Evolutionary conservation across 2,113 vertebrate species (phyloP).

Genomic region (Bucco capensis): DNA sequence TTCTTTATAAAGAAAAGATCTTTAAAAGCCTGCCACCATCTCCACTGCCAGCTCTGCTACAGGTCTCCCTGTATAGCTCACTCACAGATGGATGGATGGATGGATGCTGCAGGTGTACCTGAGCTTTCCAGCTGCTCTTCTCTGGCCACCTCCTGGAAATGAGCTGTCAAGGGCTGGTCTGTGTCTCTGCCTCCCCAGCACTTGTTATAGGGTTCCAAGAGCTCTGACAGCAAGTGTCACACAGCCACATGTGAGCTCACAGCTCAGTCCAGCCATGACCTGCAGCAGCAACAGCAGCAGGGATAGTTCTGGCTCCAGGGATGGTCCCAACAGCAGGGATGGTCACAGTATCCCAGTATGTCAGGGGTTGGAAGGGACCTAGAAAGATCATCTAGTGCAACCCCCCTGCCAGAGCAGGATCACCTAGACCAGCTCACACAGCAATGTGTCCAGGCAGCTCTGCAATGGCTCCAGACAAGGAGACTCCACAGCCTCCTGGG

Average conservation of each 20-base stretch:
- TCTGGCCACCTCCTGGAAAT: not conserved
- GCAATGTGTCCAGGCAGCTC: no score
- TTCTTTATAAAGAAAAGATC: not conserved
- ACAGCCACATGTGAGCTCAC: fast-evolving
- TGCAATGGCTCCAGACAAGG: no score
- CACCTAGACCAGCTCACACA: no score
- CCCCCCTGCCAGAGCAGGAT: no score
- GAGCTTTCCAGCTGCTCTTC: not conserved
- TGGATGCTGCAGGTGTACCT: not conserved
- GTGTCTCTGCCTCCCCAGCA: not conserved
- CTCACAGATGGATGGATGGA: not conserved
- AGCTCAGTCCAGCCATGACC: not conserved
- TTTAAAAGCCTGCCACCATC: not conserved
- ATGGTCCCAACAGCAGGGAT: no score
- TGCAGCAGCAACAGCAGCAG: no score
- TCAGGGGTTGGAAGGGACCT: no score
- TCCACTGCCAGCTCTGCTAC: not conserved
- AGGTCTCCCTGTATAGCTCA: not conserved
- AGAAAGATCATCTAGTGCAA: no score
- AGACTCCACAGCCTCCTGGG: no score
- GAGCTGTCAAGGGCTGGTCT: not conserved
- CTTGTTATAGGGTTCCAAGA: not conserved
- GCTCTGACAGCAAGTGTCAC: not conserved
- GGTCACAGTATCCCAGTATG: no score
- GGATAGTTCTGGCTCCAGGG: not conserved